Conservation (phyloP, 2,113 vertebrate genomes). For the Baryphthengus martii region DNA sequence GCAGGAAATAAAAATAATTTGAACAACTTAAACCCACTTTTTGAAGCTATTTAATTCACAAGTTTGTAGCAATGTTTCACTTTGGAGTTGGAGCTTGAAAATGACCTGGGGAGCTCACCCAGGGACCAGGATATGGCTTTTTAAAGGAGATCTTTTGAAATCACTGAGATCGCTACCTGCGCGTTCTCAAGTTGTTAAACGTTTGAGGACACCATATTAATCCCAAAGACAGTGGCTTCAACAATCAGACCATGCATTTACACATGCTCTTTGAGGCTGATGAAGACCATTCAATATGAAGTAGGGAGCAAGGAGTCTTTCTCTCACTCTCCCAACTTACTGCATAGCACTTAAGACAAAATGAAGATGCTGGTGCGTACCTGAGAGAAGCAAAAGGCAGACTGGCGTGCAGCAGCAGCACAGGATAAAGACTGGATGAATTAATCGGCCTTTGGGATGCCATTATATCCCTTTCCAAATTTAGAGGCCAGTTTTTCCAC, state of each 20-base stretch:
- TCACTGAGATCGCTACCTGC: not conserved
- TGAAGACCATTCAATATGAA: not conserved
- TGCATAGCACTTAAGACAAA: not conserved
- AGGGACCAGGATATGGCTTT: not conserved
- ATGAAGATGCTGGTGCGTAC: not conserved
- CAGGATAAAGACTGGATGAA: not conserved
- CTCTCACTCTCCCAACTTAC: not conserved
- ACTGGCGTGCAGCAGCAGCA: not conserved
- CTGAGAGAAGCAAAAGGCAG: not conserved
- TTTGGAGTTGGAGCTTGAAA: not conserved
- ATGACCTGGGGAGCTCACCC: not conserved
- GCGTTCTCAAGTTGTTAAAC: not conserved
- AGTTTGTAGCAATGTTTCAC: not conserved
- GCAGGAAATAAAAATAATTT: not conserved
- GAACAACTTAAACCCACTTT: not conserved
- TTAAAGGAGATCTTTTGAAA: not conserved
- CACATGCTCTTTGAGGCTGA: not conserved
- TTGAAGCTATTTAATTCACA: not conserved
- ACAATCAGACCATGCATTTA: not conserved
- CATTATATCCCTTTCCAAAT: not conserved
- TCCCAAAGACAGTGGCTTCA: not conserved
- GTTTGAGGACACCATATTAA: not conserved
- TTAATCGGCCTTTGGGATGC: not conserved
- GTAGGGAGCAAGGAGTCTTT: not conserved
- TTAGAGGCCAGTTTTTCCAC: not conserved